Evolutionary conservation across 2,888 invertebrate genomes (phyloP), one percentile per base, ranked within the genome.

Genomic region (Dryocosmus kuriphilus): DNA sequence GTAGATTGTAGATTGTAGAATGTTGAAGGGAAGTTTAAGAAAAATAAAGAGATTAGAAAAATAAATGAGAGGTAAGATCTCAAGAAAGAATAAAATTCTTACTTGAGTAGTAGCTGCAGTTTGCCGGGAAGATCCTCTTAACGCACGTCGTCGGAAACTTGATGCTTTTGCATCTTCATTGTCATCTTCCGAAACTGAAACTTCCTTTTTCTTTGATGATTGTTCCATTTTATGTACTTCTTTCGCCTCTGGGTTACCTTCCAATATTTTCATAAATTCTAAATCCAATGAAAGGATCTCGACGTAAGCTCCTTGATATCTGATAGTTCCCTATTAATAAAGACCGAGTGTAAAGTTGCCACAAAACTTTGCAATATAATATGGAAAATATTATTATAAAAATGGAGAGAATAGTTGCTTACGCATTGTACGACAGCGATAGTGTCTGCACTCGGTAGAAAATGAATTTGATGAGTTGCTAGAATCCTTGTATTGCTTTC

Each of bases 401-500:
- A 41, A 41, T 41, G 0, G 5, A 16, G 16, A 16, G 41, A 41
- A 61, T 46, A n/a, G n/a, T 55, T 71, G 38, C 51, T 88, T 81
- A 92, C 93, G 41, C 88, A 88, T 71, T 92, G 90, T 9, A 93
- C 67, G 19, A 92, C 86, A 11, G 91, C 87, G 27, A 93, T 90
- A 8, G 86, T 85, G 74, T 93, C 92, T 0, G 91, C 92, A 32
- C 91, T 86, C 77, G 93, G 93, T n/a, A 94, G 86, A 86, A 94
- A 95, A 86, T 95, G 95, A 81, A 97, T 87, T 87, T 96, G 96
- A 90, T 95, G 95, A 1, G 95, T 96, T 41, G 94, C 94, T 24
- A 95, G 92, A 76, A 95, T 92, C 16, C 94, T 92, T 0, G 94
- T 93, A 87, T 94, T 94, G 19, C 97, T 88, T 95, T 94, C 92